phyloP scores from a whole-genome alignment of 2,888 invertebrate species.

The Enchytraeus crypticus region DNA sequence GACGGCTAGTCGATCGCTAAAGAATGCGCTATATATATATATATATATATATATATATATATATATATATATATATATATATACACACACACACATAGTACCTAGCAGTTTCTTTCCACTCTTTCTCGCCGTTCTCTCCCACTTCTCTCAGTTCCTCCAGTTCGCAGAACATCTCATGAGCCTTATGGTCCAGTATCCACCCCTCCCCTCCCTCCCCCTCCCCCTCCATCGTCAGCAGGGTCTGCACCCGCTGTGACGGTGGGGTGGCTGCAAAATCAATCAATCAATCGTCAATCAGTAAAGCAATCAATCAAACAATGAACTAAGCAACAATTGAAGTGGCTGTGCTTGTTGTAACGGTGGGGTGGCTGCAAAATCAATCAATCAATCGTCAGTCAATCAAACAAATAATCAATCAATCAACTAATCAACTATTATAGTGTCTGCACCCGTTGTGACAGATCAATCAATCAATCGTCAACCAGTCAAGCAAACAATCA shows the following conservation, averaged over 20 bases:
- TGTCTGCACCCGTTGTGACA: conserved; percentile 91
- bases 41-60: no score
- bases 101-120: conserved; percentile 97
- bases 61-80: no score
- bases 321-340: conserved; percentile 87
- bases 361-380: conserved; percentile 34
- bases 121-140: conserved; percentile 64
- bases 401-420: no score
- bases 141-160: conserved; percentile 83
- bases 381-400: no score
- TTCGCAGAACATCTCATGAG: conserved; percentile 91
- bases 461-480: conserved; percentile 52
- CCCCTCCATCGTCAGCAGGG: conserved; percentile 87
- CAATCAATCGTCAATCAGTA: no score
- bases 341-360: conserved; percentile 95
- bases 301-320: no score
- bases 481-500: no score
- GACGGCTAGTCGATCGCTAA: no score
- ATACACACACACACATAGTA: no score
- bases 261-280: conserved; percentile 35
- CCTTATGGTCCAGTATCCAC: conserved; percentile 58
- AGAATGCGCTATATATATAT: no score
- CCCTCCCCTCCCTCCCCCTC: conserved; percentile 63
- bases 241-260: conserved; percentile 91
- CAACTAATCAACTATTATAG: conserved; percentile 91